Evolutionary conservation across 2,888 invertebrate genomes (phyloP).

Genomic region (Agonopterix alstromeriana): DNA sequence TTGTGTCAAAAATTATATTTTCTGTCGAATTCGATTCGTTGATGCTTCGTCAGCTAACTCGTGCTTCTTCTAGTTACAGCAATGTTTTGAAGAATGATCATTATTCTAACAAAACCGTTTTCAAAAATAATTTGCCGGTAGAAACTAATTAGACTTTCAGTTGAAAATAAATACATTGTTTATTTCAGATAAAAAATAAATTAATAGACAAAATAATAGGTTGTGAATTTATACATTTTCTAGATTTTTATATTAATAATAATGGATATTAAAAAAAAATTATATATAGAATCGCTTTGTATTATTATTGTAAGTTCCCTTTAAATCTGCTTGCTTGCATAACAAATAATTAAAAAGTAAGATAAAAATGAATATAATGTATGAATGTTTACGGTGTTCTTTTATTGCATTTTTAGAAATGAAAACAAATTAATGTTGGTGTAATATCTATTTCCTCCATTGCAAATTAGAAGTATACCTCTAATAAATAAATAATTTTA

Average conservation of each 20-base stretch:
- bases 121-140: neutral
- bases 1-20: no score
- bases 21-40: no score
- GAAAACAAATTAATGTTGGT: no score
- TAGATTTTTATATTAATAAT: constrained; percentile 68
- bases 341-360: neutral
- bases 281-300: constrained; percentile 28
- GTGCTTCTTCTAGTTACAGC: no score
- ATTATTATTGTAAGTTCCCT: constrained; percentile 26
- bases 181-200: constrained; percentile 9
- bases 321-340: constrained; percentile 41
- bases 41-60: no score
- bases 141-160: neutral
- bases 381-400: neutral
- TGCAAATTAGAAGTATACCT: no score
- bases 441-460: no score
- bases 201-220: constrained; percentile 71
- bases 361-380: neutral
- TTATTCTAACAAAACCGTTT: neutral
- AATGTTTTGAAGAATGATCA: no score
- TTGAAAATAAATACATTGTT: neutral
- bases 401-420: no score
- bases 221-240: constrained; percentile 76
- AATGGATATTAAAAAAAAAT: constrained; percentile 30
- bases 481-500: no score